Percentiles rank a stretch among this genome's conserved stretches.
phyloP scores from a whole-genome alignment of 1,140 invertebrate species.

The Brachionus calyciflorus region DNA sequence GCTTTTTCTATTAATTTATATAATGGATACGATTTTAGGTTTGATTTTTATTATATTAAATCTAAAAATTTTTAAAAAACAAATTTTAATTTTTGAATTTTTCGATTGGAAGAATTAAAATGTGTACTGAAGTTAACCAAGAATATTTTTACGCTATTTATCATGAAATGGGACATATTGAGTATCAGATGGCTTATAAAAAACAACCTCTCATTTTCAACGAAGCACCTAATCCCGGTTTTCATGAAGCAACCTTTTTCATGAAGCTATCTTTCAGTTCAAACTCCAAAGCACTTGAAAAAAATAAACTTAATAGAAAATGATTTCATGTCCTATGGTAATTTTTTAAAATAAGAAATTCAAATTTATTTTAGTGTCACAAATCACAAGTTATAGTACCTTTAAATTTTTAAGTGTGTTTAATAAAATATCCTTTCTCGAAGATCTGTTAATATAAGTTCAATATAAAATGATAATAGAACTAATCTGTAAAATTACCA shows the following conservation, averaged over 20 bases:
- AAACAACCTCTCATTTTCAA: constrained; percentile 69
- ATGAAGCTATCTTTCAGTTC: constrained; percentile 82
- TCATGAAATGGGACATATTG: constrained; percentile 78
- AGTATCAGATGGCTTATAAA: constrained; percentile 73
- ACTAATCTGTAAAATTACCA: too few relatives aligned
- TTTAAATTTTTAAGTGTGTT: too few relatives aligned
- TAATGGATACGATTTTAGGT: constrained; percentile 70
- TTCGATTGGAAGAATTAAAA: constrained; percentile 72
- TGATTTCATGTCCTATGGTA: constrained; percentile 59
- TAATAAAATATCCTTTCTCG: too few relatives aligned
- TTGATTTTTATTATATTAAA: too few relatives aligned
- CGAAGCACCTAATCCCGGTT: constrained; percentile 75
- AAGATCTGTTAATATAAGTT: too few relatives aligned
- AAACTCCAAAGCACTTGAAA: constrained; percentile 76
- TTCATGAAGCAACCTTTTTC: constrained; percentile 69
- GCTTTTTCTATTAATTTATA: constrained; percentile 88
- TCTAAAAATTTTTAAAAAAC: too few relatives aligned
- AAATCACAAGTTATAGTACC: too few relatives aligned
- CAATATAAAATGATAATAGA: too few relatives aligned
- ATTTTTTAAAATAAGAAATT: background rate
- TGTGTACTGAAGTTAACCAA: constrained; percentile 74
- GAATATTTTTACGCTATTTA: constrained; percentile 75
- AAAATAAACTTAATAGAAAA: constrained; percentile 73
- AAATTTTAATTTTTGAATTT: too few relatives aligned
- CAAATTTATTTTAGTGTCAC: too few relatives aligned